Conservation (phyloP, 2,888 invertebrate species). For the Sisyra nigra region DNA sequence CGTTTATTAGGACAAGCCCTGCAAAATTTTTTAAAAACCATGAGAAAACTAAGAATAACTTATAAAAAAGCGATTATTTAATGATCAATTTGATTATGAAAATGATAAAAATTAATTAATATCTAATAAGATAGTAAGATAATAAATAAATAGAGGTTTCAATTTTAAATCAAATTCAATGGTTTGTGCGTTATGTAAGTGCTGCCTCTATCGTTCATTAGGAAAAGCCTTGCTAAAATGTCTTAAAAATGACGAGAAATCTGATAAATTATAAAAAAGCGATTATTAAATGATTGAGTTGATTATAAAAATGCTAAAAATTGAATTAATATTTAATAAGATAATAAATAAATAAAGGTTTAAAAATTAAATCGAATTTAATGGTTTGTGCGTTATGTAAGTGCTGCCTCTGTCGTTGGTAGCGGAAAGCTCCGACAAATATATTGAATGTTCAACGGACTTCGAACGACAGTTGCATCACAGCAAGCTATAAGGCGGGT, state of each 20-base stretch:
- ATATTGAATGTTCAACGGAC: constrained; percentile 7
- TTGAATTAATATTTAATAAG: neutral
- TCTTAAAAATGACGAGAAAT: too few species aligned
- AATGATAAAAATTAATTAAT: neutral
- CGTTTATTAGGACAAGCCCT: too few species aligned
- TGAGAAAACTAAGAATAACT: too few species aligned
- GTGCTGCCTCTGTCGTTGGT: neutral
- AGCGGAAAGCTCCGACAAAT: neutral
- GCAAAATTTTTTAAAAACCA: too few species aligned
- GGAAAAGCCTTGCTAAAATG: too few species aligned
- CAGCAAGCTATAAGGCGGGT: constrained; percentile 10
- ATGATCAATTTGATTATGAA: too few species aligned
- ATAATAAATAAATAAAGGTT: neutral
- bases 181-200: too few species aligned
- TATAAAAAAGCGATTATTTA: too few species aligned
- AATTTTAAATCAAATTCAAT: neutral
- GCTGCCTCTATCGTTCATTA: too few species aligned
- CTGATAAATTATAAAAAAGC: too few species aligned
- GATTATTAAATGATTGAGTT: too few species aligned
- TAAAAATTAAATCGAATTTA: neutral
- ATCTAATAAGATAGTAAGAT: neutral
- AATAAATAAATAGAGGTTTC: neutral
- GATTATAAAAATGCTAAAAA: too few species aligned
- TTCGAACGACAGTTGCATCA: constrained; percentile 12
- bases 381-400: neutral